Base-by-base conservation (phyloP, 2,888 invertebrate genomes). In the Ornithoptera alexandrae region DNA sequence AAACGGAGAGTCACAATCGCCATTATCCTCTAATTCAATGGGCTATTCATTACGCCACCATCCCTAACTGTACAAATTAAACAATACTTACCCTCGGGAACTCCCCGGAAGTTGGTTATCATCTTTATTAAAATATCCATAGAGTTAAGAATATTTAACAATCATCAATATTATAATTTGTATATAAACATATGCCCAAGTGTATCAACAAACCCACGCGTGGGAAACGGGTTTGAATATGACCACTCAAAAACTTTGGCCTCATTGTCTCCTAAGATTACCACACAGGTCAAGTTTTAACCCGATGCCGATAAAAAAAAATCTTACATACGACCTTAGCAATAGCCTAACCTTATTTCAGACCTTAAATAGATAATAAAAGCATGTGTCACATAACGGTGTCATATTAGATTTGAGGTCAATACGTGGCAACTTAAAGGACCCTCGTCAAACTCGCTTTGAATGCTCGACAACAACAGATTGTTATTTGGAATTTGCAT, bases 61-160 rank as follows among this genome's bases (percentile, higher is more conserved):
- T 68, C 68, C 68, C 59, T 68, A 68, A 68, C 63, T 67, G 63
- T 24, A 60, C 59, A 60, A 68, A 68, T 68, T 68, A 68, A 64
- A 68, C 64, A 68, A 68, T 68, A 68, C 64, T 68, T 60, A 60
- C 60, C 46, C 46, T 46, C 46, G 46, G 46, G 36, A 68, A 68
- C 59, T 64, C 53, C 59, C 63, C 59, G 58, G 36, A 46, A 68
- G 58, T 68, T 68, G 63, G 30, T 63, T 67, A 56, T n/a, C 50
- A 63, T 68, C 63, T 68, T 68, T 68, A 63, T 68, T 62, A 12
- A 61, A 67, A 62, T 67, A 62, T n/a, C 53, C 22, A 30, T n/a
- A 65, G 62, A 53, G 24, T 62, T 62, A 62, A 56, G 57, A 61
- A 62, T 50, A 53, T 67, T 53, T 61, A 53, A 60, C 22, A 53